Conservation (phyloP, 2,113 vertebrate species). For the Ptychochromis oligacanthus region DNA sequence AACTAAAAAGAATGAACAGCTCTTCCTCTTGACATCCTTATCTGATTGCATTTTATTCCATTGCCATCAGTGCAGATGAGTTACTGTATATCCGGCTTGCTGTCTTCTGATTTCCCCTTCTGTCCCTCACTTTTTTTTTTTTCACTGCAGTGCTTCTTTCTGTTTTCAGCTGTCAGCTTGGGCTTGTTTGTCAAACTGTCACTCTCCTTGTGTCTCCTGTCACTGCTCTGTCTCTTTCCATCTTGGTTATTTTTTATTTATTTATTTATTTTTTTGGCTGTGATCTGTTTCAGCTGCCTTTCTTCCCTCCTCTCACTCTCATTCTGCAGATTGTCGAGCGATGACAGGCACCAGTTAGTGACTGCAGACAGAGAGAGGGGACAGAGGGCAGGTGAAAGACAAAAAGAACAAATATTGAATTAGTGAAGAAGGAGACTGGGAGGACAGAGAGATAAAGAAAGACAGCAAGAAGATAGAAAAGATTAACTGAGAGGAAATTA, state of each 20-base stretch:
- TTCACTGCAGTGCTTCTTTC: not conserved
- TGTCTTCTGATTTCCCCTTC: not conserved
- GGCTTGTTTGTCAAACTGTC: not conserved
- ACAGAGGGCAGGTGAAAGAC: not conserved
- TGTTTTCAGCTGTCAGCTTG: not conserved
- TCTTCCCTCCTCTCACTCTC: not conserved
- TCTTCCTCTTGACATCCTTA: not conserved
- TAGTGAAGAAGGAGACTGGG: not conserved
- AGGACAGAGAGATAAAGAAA: not conserved
- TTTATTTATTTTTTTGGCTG: not conserved
- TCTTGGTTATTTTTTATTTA: too few species aligned
- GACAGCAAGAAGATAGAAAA: not conserved
- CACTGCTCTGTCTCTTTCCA: not conserved
- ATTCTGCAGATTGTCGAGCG: slow-evolving; percentile 28
- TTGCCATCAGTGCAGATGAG: not conserved
- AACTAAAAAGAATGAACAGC: not conserved
- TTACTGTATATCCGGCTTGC: not conserved
- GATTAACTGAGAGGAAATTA: not conserved
- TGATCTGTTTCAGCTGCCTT: not conserved
- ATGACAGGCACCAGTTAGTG: slow-evolving; percentile 26
- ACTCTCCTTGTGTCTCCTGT: not conserved
- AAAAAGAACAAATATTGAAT: not conserved
- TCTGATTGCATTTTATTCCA: too few species aligned
- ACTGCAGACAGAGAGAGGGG: not conserved
- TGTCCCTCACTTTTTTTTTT: not conserved